Evolutionary conservation across 2,888 invertebrate species (phyloP), one percentile per base, ranked within the genome.

Genomic region (Brenthis hecate): DNA sequence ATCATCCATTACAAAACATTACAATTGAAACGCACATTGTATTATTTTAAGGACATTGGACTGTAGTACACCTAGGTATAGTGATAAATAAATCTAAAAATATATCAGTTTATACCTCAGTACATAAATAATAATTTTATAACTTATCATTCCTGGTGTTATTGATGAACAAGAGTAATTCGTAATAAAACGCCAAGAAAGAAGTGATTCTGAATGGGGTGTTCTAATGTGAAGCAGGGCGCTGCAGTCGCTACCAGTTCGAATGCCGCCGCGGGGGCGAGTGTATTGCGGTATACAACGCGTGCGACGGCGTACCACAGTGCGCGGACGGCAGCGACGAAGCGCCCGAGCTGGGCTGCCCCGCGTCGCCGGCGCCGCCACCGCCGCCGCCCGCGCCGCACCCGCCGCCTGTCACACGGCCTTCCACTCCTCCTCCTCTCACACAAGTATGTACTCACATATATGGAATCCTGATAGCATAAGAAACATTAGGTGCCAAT

Each of bases 261-360:
- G 96, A 96, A 85, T 98, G 98, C 82, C 95, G 96, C 75, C 95
- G 94, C 71, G 96, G 96, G 56, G 96, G 96, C 57, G 98, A 98
- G 87, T 99, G 98, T 85, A 97, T 99, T 79, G 98, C 98, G 6
- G 94, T 98, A 78, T 99, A 99, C 91, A 98, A 99, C 88, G 98
- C 97, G 11, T 99, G 98, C 82, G 98, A 98, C 87, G 98, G 98
- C 64, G 97, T 99, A 77, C 96, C 97, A 36, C 98, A 98, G 89
- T 98, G 97, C 87, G 94, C 96, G 2, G 98, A 98, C 91, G 97
- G 96, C 74, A 98, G 97, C 82, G 98, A 98, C 87, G 98, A 98
- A 90, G 97, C 96, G 62, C 95, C 96, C 43, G 97, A 97, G 88
- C 94, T 98, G 73, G 95, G 94, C 71, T 97, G 97, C 82, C 96